phyloP scores from a whole-genome alignment of 1,140 invertebrate genomes.

The Colletes latitarsis region DNA sequence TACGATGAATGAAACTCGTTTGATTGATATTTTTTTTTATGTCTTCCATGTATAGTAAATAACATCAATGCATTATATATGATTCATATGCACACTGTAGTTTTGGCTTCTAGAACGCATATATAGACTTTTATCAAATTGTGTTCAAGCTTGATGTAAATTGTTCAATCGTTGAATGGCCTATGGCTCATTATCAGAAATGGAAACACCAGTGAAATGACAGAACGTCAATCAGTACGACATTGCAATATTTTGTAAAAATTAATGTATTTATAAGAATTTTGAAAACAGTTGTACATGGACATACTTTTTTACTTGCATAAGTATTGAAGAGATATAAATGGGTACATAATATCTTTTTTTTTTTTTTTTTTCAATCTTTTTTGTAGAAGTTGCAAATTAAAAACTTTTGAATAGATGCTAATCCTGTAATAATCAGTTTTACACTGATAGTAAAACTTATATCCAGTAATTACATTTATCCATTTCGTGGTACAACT shows the following conservation, averaged over 20 bases:
- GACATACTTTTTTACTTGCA: conserved; percentile 56
- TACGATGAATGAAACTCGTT: conserved; percentile 22
- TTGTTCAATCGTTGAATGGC: background rate
- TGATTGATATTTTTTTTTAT: conserved; percentile 65
- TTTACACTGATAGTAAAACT: conserved; percentile 14
- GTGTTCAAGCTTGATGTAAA: conserved; percentile 1
- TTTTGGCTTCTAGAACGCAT: conserved; percentile 24
- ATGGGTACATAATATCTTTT: background rate
- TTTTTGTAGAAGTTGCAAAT: conserved; percentile 20
- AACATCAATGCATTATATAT: conserved; percentile 21
- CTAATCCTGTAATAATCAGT: conserved; percentile 7
- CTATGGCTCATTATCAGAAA: conserved; percentile 13
- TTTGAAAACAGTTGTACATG: conserved; percentile 36
- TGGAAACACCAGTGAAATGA: conserved; percentile 26
- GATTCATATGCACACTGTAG: background rate
- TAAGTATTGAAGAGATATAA: conserved; percentile 11
- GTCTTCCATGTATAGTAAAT: conserved; percentile 64
- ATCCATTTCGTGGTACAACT: conserved; percentile 14
- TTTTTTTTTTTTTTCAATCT: conserved; percentile 18
- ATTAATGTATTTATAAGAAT: conserved; percentile 40
- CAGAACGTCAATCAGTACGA: conserved; percentile 19
- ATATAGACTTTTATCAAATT: conserved; percentile 20
- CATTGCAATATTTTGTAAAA: conserved; percentile 63
- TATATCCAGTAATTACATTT: conserved; percentile 27
- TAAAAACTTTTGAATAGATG: conserved; percentile 10